phyloP scores from a whole-genome alignment of 1,140 invertebrate species.

The Panulirus ornatus region DNA sequence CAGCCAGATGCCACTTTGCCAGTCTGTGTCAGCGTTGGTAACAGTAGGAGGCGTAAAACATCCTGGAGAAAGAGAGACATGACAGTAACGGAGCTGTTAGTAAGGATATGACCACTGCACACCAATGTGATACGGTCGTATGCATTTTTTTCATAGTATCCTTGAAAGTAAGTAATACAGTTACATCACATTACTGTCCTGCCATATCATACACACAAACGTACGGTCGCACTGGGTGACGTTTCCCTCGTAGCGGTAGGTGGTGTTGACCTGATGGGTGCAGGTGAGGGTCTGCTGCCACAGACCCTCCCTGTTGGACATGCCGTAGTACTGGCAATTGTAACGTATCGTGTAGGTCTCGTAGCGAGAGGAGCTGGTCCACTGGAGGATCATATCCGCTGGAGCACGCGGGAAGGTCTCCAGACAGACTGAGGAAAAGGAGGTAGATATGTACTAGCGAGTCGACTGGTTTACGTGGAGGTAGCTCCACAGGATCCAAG shows the following conservation, averaged over 20 bases:
- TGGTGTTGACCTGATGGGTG: not conserved
- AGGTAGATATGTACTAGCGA: not conserved
- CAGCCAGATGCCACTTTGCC: not conserved
- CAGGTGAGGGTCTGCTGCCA: not conserved
- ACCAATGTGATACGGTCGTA: no score
- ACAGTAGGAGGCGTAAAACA: not conserved
- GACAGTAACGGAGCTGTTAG: no score
- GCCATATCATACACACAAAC: not conserved
- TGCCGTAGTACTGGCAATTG: not conserved
- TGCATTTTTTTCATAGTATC: no score
- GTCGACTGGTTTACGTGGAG: not conserved
- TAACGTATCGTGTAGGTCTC: not conserved
- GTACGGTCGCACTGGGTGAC: slow-evolving; percentile 1
- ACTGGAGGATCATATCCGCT: not conserved
- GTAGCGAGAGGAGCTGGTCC: not conserved
- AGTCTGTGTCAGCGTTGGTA: not conserved
- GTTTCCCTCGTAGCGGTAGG: not conserved
- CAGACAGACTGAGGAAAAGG: not conserved
- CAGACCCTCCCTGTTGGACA: not conserved
- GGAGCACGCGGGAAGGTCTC: not conserved
- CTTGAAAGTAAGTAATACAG: no score
- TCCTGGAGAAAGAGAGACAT: not conserved
- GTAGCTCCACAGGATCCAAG: not conserved
- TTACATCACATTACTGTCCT: no score
- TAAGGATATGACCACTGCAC: no score